These are phyloP conservation scores for Clarias fuscus DNA, from an alignment of 2,797 vertebrate genomes.

Conservation along the genomic window DNA sequence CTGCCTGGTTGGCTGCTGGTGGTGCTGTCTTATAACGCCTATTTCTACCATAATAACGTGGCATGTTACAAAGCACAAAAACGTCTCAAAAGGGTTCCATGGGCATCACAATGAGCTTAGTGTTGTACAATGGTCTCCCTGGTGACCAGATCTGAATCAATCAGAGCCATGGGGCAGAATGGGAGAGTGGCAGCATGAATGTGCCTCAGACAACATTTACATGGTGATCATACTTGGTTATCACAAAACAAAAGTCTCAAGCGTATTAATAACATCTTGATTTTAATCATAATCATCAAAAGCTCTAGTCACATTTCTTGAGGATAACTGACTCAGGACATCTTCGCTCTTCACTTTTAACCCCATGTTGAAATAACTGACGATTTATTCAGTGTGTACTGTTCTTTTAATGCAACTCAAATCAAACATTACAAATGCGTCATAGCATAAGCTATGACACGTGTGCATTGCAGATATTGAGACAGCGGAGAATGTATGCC, in stretches of 20 bases:
- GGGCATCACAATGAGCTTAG: neutral
- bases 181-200: neutral
- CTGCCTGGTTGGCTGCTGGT: neutral
- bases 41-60: neutral
- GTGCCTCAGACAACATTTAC: neutral
- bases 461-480: neutral
- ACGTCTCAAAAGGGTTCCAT: neutral
- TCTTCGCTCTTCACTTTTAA: neutral
- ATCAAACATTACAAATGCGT: neutral
- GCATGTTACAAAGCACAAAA: neutral
- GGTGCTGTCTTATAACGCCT: neutral
- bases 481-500: neutral
- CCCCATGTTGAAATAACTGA: neutral
- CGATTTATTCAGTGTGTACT: neutral
- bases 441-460: neutral
- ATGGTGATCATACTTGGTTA: no score
- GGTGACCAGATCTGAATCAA: neutral
- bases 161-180: neutral
- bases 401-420: neutral
- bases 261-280: no score
- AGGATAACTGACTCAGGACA: neutral
- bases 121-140: neutral
- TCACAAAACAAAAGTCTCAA: neutral
- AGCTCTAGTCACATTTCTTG: neutral
- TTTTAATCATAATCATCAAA: neutral